These are phyloP conservation scores for Poeciliopsis retropinna DNA, from an alignment of 2,113 vertebrate species.

Conservation along the genomic window DNA sequence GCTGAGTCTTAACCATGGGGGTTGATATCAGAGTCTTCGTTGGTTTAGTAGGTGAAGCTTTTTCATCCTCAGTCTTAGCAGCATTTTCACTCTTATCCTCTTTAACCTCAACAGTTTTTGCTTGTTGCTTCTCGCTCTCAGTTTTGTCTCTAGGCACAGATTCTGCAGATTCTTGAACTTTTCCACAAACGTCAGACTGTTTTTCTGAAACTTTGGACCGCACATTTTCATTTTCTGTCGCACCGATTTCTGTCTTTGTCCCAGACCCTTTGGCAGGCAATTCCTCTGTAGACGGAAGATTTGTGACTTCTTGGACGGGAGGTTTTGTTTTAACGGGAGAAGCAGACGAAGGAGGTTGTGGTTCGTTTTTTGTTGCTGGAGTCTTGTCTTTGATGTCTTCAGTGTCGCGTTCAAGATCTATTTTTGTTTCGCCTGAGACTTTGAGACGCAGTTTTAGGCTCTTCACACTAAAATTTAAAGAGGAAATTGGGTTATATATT, in stretches of 20 bases:
- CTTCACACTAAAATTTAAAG: slow-evolving; percentile 36
- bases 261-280: too few species aligned
- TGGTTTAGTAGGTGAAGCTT: not conserved
- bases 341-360: too few species aligned
- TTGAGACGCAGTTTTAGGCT: slow-evolving; percentile 33
- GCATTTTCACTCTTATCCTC: not conserved
- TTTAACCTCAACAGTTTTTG: not conserved
- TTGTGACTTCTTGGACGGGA: too few species aligned
- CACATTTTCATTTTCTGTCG: too few species aligned
- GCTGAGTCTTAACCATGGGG: not conserved
- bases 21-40: not conserved
- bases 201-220: too few species aligned
- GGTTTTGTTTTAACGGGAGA: not conserved
- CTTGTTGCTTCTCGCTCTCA: not conserved
- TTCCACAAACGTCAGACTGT: too few species aligned
- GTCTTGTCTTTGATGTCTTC: not conserved
- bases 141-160: too few species aligned
- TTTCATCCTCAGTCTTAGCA: not conserved
- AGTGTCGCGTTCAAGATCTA: not conserved
- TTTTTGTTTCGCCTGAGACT: not conserved
- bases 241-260: too few species aligned
- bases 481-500: not conserved
- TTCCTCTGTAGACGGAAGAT: too few species aligned
- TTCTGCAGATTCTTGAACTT: too few species aligned
- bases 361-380: not conserved